Percentiles rank a stretch among this genome's conserved stretches.
These are phyloP conservation scores for Ictalurus punctatus DNA, from an alignment of 2,113 vertebrate species.

Conservation along the genomic window DNA sequence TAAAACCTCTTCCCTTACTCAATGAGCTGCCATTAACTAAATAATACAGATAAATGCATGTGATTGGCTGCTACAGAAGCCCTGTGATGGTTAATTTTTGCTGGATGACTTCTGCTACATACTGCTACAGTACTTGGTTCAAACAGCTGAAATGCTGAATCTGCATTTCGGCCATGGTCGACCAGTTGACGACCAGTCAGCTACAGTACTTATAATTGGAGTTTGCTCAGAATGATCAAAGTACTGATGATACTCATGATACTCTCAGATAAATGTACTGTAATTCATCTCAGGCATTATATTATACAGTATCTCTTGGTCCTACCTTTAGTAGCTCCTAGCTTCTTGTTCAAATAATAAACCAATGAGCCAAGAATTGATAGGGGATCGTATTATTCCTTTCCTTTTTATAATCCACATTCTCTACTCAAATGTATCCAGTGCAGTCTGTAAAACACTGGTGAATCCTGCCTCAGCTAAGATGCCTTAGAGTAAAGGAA, in stretches of 20 bases:
- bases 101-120: background rate
- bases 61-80: background rate
- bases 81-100: background rate
- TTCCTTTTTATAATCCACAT: background rate
- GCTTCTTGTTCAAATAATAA: constrained; percentile 30
- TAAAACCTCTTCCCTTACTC: background rate
- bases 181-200: background rate
- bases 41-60: background rate
- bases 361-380: constrained; percentile 32
- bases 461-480: constrained; percentile 36
- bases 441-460: constrained; percentile 21
- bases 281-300: background rate
- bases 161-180: background rate
- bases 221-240: background rate
- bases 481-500: constrained; percentile 45
- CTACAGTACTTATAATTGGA: background rate
- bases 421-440: constrained; percentile 35
- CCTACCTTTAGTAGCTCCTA: background rate
- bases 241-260: background rate
- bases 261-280: background rate
- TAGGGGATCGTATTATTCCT: constrained; percentile 5
- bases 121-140: background rate
- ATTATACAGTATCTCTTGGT: background rate
- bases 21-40: background rate
- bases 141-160: background rate